Evolutionary conservation across 2,113 vertebrate species (phyloP).

Genomic region (Cacatua alba): DNA sequence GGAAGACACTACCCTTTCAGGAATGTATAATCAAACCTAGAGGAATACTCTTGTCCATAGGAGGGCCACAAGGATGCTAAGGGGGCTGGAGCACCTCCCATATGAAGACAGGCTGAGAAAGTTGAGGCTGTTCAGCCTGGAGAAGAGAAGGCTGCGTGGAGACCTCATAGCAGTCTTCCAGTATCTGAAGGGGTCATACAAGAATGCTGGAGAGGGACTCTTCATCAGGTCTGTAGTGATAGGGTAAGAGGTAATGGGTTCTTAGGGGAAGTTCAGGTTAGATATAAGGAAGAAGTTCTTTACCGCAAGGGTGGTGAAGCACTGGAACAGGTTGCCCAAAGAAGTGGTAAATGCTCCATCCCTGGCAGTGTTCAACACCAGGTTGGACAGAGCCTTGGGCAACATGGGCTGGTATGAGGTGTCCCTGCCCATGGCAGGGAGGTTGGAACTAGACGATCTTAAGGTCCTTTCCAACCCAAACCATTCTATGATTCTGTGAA

Average conservation of each 20-base stretch:
- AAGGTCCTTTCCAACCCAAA: not conserved
- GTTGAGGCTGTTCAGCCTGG: not conserved
- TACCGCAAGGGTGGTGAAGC: not conserved
- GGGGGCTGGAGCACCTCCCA: not conserved
- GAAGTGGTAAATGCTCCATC: not conserved
- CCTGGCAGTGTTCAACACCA: not conserved
- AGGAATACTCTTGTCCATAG: not conserved
- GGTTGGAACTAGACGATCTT: not conserved
- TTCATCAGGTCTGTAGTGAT: not conserved
- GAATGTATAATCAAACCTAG: not conserved
- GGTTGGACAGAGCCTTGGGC: not conserved
- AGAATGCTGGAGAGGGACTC: not conserved
- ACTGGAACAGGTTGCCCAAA: not conserved
- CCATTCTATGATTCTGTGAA: not conserved
- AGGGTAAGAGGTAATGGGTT: not conserved
- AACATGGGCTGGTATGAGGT: not conserved
- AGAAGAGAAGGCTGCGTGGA: not conserved
- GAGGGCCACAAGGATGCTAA: not conserved
- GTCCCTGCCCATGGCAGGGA: not conserved
- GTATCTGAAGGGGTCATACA: not conserved
- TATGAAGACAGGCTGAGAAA: not conserved
- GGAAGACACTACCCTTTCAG: not conserved
- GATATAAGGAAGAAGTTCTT: not conserved
- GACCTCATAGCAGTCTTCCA: not conserved
- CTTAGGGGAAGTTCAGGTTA: not conserved